A percentile compares a stretch with the other conserved stretches of the same genome.
phyloP scores from a whole-genome alignment of 2,797 vertebrate species.

The Enteromius anoplus region DNA sequence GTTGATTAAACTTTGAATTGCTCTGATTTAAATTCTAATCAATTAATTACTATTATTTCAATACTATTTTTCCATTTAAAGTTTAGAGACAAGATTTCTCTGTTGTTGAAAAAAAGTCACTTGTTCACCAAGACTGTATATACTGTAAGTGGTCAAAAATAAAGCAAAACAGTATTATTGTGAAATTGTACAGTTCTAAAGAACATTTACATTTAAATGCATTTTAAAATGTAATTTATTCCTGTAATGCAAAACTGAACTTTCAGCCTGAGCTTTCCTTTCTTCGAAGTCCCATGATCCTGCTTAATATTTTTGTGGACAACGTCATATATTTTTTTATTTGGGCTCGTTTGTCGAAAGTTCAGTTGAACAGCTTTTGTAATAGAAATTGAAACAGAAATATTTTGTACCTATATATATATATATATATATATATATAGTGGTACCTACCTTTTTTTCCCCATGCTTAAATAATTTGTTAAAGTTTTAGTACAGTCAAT shows the following conservation, averaged over 20 bases:
- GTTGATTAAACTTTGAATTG: neutral
- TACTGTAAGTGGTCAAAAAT: neutral
- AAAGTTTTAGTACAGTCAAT: neutral
- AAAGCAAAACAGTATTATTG: neutral
- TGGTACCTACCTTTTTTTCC: neutral
- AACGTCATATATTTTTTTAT: neutral
- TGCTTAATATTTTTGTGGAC: neutral
- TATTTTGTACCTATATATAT: too few relatives aligned
- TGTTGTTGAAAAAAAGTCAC: neutral
- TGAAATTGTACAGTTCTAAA: neutral
- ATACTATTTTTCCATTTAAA: neutral
- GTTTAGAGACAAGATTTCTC: neutral
- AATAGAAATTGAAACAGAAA: neutral
- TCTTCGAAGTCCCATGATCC: neutral
- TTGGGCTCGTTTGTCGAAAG: neutral
- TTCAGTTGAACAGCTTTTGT: neutral
- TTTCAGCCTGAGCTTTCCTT: neutral
- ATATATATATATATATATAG: too few relatives aligned
- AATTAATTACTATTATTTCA: neutral
- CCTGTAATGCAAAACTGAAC: neutral
- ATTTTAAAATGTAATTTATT: neutral
- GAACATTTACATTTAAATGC: neutral
- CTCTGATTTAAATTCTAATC: neutral
- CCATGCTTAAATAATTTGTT: neutral
- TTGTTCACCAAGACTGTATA: neutral